Evolutionary conservation across 2,113 vertebrate genomes (phyloP).

Genomic region (Origma solitaria): DNA sequence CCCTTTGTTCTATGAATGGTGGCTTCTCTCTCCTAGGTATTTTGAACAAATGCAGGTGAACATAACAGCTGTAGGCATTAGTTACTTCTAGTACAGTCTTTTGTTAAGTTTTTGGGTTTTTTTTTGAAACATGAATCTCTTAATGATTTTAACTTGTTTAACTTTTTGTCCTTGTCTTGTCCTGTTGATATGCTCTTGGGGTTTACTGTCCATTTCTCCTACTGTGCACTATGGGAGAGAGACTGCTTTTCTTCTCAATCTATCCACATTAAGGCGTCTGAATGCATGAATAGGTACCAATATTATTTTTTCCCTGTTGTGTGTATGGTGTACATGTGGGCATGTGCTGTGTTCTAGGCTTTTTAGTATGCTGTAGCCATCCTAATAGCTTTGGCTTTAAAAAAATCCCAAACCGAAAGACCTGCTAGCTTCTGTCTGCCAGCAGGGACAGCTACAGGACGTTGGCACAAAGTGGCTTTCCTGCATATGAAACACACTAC

Average conservation of each 20-base stretch:
- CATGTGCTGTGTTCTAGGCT: conserved; percentile 38
- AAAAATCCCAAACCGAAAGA: background rate
- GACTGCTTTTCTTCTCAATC: conserved; percentile 70
- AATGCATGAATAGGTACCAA: conserved; percentile 87
- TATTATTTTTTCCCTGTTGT: conserved; percentile 61
- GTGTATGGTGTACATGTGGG: background rate
- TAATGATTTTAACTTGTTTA: conserved; percentile 41
- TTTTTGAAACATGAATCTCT: background rate
- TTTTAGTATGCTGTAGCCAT: conserved; percentile 41
- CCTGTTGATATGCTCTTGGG: conserved; percentile 66
- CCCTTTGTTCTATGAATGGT: background rate
- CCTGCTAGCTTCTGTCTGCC: background rate
- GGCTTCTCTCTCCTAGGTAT: background rate
- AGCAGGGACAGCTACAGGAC: background rate
- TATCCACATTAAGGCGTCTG: conserved; percentile 73
- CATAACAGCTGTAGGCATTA: background rate
- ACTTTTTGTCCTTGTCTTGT: conserved; percentile 77
- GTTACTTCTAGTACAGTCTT: background rate
- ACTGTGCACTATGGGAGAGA: conserved; percentile 76
- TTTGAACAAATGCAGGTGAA: background rate
- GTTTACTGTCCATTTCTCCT: conserved; percentile 70
- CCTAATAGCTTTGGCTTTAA: conserved; percentile 24
- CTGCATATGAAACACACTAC: background rate
- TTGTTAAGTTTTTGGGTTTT: background rate
- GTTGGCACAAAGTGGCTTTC: background rate